Evolutionary conservation across 2,797 vertebrate genomes (phyloP).

Genomic region (Iguana delicatissima): DNA sequence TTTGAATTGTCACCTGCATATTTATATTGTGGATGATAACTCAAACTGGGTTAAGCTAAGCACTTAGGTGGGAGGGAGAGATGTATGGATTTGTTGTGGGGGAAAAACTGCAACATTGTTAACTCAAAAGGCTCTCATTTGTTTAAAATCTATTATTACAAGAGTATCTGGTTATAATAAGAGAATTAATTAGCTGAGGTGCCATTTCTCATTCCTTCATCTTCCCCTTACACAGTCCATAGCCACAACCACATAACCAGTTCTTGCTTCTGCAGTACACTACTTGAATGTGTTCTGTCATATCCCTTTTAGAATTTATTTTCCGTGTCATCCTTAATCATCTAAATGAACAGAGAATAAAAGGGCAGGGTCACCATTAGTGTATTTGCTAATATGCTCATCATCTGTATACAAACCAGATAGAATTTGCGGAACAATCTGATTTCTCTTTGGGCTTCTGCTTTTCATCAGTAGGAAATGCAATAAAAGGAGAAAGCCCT

Average conservation of each 20-base stretch:
- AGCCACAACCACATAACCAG: neutral
- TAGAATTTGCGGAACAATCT: slow-evolving; percentile 33
- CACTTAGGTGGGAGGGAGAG: too few species aligned
- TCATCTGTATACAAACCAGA: slow-evolving; percentile 36
- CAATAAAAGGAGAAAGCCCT: neutral
- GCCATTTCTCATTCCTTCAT: slow-evolving; percentile 8
- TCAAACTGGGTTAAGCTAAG: neutral
- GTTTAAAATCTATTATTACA: neutral
- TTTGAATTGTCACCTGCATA: neutral
- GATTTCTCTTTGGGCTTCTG: neutral
- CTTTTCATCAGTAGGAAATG: neutral
- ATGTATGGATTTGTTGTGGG: neutral
- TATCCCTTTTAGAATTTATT: neutral
- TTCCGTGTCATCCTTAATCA: slow-evolving; percentile 1
- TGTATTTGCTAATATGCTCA: slow-evolving; percentile 11
- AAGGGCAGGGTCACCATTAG: slow-evolving; percentile 22
- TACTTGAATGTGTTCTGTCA: neutral
- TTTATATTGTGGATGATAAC: neutral
- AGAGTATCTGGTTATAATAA: neutral
- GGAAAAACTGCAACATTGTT: neutral
- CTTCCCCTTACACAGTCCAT: neutral
- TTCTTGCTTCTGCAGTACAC: neutral
- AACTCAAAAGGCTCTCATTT: neutral
- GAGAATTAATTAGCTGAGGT: neutral
- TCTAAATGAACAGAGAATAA: slow-evolving; percentile 27